Evolutionary conservation across 64 coral and sea anemone genomes (phyloP).

Genomic region (Actinia equina): DNA sequence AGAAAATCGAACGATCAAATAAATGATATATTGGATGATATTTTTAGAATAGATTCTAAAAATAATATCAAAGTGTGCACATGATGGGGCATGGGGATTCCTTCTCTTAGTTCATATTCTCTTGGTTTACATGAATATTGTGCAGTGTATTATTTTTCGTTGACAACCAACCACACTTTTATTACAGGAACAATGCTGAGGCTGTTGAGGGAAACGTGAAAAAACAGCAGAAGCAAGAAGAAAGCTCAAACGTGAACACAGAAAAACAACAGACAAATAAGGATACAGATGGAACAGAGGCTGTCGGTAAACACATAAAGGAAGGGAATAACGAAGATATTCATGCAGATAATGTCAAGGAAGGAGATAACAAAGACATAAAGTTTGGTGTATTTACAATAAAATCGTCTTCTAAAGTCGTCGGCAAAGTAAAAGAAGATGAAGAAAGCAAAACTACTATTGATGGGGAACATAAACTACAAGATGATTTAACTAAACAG

Average conservation of each 20-base stretch:
- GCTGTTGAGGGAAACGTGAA: neutral
- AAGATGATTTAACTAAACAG: neutral
- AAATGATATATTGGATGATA: too few species aligned
- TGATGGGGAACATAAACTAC: neutral
- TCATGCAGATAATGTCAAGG: neutral
- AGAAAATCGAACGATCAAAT: too few species aligned
- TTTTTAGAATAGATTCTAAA: too few species aligned
- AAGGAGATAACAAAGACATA: neutral
- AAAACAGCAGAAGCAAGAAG: neutral
- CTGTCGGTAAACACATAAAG: neutral
- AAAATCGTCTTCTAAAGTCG: neutral
- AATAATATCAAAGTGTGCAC: too few species aligned
- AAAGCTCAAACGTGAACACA: neutral
- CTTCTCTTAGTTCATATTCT: too few species aligned
- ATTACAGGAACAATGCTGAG: constrained; percentile 2
- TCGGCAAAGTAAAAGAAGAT: neutral
- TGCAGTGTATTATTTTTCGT: neutral
- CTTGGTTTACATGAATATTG: too few species aligned
- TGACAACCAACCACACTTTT: neutral
- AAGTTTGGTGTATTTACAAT: neutral
- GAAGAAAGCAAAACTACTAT: neutral
- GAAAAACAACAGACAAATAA: neutral
- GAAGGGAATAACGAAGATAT: neutral
- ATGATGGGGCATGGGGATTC: too few species aligned
- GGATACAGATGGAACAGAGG: constrained; percentile 2